phyloP scores from a whole-genome alignment of 2,797 vertebrate genomes.

The Channallabes apus region DNA sequence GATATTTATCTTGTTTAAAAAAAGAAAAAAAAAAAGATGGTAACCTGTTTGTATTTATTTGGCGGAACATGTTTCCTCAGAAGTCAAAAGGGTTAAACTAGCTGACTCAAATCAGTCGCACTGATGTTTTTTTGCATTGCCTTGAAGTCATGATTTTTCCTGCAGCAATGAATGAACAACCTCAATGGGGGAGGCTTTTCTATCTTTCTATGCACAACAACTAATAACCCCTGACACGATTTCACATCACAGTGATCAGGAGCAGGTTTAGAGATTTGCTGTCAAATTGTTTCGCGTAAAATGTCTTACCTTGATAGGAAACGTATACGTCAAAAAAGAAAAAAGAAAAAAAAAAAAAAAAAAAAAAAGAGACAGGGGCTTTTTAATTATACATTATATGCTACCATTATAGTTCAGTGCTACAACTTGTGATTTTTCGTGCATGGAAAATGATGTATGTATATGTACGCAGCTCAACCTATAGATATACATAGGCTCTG shows the following conservation, averaged over 20 bases:
- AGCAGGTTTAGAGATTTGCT: slow-evolving; percentile 8
- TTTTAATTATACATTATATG: not conserved
- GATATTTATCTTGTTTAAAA: not conserved
- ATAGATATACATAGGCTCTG: not conserved
- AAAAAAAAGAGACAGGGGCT: not conserved
- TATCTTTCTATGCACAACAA: not conserved
- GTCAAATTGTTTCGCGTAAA: not conserved
- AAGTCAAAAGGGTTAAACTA: not conserved
- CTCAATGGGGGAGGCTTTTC: not conserved
- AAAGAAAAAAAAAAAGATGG: too few relatives aligned
- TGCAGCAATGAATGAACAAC: not conserved
- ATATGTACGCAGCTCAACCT: not conserved
- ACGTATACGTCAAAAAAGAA: not conserved
- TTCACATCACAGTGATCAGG: not conserved
- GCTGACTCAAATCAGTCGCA: not conserved
- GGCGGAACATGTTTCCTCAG: not conserved
- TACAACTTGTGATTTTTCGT: not conserved
- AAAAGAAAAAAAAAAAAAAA: too few relatives aligned
- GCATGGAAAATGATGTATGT: not conserved
- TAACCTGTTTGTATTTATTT: not conserved
- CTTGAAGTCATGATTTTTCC: not conserved
- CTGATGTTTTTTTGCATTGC: not conserved
- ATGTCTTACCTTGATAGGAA: not conserved
- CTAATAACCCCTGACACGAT: not conserved
- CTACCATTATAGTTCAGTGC: not conserved